A percentile compares a stretch with the other conserved stretches of the same genome.
Conservation (phyloP, 2,888 invertebrate species). For the Allygus modestus region DNA sequence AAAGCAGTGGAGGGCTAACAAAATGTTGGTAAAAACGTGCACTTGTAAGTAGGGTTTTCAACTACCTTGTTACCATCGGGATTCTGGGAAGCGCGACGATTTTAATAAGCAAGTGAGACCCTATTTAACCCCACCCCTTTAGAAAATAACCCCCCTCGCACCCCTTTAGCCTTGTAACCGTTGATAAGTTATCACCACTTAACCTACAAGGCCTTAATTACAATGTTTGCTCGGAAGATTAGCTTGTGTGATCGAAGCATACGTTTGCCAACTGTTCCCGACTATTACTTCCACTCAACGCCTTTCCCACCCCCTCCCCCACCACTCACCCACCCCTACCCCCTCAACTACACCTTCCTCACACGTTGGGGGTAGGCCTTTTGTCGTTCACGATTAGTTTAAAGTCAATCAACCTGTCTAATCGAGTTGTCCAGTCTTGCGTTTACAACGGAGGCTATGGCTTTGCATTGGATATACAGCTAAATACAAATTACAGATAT, state of each 20-base stretch:
- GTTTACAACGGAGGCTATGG: neutral
- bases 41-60: neutral
- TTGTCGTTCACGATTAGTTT: constrained; percentile 33
- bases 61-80: neutral
- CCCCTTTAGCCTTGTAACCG: neutral
- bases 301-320: neutral
- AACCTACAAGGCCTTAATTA: constrained; percentile 40
- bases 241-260: constrained; percentile 11
- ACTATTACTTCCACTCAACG: constrained; percentile 46
- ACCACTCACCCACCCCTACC: neutral
- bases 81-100: neutral
- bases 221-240: constrained; percentile 46
- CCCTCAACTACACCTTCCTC: too few relatives aligned
- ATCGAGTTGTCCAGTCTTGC: constrained; percentile 13
- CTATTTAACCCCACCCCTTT: neutral
- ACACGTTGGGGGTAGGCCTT: neutral
- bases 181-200: constrained; percentile 44
- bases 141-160: neutral
- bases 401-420: constrained; percentile 35
- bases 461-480: too few relatives aligned
- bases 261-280: constrained; percentile 49
- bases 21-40: neutral
- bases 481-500: too few relatives aligned
- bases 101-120: neutral
- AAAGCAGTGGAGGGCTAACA: neutral